Evolutionary conservation across 2,797 vertebrate genomes (phyloP), one percentile per base, ranked within the genome.

Genomic region (Macroramphosus scolopax): DNA sequence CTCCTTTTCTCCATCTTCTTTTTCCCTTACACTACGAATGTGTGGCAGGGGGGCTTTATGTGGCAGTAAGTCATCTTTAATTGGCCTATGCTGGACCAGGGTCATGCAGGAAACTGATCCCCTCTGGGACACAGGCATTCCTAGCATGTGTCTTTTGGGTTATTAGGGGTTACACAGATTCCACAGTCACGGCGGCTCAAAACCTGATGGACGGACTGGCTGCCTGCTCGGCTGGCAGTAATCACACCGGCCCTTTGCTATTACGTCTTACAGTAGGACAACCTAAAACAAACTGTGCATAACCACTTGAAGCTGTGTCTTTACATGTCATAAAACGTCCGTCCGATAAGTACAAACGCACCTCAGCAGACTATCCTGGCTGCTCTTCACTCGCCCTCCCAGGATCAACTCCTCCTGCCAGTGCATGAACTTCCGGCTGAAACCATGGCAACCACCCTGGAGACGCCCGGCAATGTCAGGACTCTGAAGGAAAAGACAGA

Each of bases 381-480:
- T 79, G 81, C 86, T 89, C 87, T 94, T 96, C 64, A 89, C 75
- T 2, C 87, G 87, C 57, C 94, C 96, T 0, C 97, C 97, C 56
- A 99, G 86, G 81, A 99, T 93, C 82, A 99, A 81, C 75, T 98
- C 97, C 84, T 98, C 95, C 78, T 97, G 95, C 97, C 97, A 99
- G 86, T 94, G 94, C 95, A 98, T 98, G 82, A 96, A 98, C 86
- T 96, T 98, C 88, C 88, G 92, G 75, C 96, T 98, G 80, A 98
- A 98, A 78, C 97, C 95, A 0, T 96, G 92, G 78, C 97, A 99
- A 89, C 97, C 96, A 1, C 93, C 93, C 0, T 89, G 92, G 70
- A 99, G 91, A 53, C 89, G 91, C 0, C 80, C 82, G 0, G 92
- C 87, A 77, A 98, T 92, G 74, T 93, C 87, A 0, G 92, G 94